A percentile compares a stretch with the other conserved stretches of the same genome.
phyloP scores from a whole-genome alignment of 2,113 vertebrate species.

The Coryphaenoides rupestris region DNA sequence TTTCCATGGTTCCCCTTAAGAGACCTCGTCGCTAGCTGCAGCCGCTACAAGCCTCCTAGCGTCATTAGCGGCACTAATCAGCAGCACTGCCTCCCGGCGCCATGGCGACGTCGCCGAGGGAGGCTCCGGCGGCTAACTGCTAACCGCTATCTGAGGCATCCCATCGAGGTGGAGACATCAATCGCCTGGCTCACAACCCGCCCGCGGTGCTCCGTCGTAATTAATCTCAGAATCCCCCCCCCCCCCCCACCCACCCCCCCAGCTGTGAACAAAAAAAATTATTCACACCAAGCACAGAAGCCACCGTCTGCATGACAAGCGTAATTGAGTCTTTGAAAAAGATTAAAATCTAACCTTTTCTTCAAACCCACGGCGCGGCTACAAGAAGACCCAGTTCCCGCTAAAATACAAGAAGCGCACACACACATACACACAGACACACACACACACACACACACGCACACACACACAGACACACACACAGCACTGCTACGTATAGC shows the following conservation, averaged over 20 bases:
- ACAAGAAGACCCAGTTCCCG: no score
- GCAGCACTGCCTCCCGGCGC: background rate
- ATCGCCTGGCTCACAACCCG: constrained; percentile 2
- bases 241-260: constrained; percentile 14
- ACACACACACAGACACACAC: no score
- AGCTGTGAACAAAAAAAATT: constrained; percentile 4
- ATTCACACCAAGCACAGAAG: background rate
- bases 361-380: background rate
- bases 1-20: constrained; percentile 4
- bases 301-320: background rate
- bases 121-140: background rate
- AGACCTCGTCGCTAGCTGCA: background rate
- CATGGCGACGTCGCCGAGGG: background rate
- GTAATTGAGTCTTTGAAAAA: background rate
- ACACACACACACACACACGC: no score
- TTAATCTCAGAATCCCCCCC: constrained; percentile 11
- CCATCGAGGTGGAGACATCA: constrained; percentile 14
- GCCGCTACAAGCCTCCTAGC: constrained; percentile 31
- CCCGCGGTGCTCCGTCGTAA: background rate
- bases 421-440: no score
- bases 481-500: no score
- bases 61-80: constrained; percentile 16
- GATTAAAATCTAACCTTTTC: background rate
- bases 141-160: background rate
- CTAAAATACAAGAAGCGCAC: no score